Percentiles rank a stretch among this genome's conserved stretches.
Evolutionary conservation across 2,797 vertebrate species (phyloP).

Genomic region (Nasua narica): DNA sequence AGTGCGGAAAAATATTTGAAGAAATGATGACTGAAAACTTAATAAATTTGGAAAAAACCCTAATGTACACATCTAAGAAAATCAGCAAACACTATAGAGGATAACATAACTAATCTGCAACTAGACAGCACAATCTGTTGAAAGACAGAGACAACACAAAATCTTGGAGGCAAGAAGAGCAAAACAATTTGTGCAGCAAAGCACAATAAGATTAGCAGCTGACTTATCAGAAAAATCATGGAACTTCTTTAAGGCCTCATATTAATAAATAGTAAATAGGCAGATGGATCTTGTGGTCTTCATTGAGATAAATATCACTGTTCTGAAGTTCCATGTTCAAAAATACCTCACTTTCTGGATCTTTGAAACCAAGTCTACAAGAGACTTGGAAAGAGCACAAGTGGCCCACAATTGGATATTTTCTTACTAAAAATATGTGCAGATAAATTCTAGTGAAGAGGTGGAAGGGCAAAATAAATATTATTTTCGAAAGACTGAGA

Average conservation of each 20-base stretch:
- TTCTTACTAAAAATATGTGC: not conserved
- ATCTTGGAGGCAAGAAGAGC: not conserved
- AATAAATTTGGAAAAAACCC: not conserved
- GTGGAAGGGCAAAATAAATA: not conserved
- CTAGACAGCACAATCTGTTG: not conserved
- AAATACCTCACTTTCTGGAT: not conserved
- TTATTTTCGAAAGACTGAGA: not conserved
- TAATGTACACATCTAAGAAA: not conserved
- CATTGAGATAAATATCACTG: not conserved
- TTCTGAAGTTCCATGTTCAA: not conserved
- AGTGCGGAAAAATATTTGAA: not conserved
- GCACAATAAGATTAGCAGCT: not conserved
- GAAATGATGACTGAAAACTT: not conserved
- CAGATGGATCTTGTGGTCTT: not conserved
- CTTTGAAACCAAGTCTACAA: not conserved
- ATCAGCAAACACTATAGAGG: not conserved
- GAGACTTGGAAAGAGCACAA: not conserved
- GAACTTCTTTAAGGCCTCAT: not conserved
- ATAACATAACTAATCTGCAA: not conserved
- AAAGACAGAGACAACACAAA: not conserved
- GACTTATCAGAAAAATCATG: not conserved
- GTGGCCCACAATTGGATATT: not conserved
- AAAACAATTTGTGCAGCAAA: not conserved
- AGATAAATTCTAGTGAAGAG: not conserved
- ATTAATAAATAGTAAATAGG: not conserved